Conservation (phyloP, 2,888 invertebrate genomes). For the Lepas anatifera region DNA sequence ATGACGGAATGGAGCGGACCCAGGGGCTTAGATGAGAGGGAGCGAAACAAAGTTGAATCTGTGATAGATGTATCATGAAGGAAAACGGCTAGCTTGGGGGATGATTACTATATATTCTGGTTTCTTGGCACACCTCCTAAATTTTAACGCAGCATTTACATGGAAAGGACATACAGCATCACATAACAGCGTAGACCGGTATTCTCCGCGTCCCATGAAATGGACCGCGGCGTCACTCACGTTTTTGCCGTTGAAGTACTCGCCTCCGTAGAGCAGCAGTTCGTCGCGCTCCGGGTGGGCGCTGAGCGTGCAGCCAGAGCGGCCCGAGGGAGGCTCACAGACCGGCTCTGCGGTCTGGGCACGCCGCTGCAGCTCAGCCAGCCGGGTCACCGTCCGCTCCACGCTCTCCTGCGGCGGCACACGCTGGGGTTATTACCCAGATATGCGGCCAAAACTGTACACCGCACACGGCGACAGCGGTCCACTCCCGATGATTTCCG, state of each 20-base stretch:
- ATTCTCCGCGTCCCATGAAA: too few relatives aligned
- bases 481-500: not conserved
- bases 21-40: too few relatives aligned
- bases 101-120: not conserved
- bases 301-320: conserved; percentile 67
- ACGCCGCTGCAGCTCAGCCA: not conserved
- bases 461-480: not conserved
- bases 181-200: not conserved
- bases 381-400: not conserved
- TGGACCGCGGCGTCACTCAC: too few relatives aligned
- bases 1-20: too few relatives aligned
- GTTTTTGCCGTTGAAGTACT: conserved; percentile 76
- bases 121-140: not conserved
- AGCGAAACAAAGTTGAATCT: too few relatives aligned
- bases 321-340: conserved; percentile 49
- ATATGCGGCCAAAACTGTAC: too few relatives aligned
- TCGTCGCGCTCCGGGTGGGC: conserved; percentile 79
- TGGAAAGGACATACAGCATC: not conserved
- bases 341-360: conserved; percentile 46
- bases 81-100: conserved; percentile 54
- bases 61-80: conserved; percentile 50
- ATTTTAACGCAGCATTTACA: not conserved
- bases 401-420: not conserved
- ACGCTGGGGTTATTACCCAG: conserved; percentile 23
- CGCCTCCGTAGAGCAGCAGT: conserved; percentile 79